These are phyloP conservation scores for Clavelina lepadiformis DNA, from an alignment of 23 tunicate genomes.

Conservation along the genomic window DNA sequence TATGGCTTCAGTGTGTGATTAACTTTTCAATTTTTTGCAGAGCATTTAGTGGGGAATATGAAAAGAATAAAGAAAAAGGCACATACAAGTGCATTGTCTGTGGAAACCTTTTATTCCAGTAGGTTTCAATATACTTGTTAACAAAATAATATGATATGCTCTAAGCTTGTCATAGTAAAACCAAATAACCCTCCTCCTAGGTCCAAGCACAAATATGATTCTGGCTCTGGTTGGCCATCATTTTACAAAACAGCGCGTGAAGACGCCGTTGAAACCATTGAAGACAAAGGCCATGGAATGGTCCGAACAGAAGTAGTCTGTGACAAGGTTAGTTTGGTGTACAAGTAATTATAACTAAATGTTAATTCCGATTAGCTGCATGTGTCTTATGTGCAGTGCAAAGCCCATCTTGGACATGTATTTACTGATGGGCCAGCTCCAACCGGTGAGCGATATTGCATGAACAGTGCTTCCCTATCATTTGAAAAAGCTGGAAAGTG, in stretches of 20 bases:
- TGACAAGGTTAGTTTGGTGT: constrained; percentile 58
- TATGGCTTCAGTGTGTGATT: too few relatives aligned
- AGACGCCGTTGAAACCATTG: constrained; percentile 32
- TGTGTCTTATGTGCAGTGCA: too few relatives aligned
- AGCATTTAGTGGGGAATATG: constrained; percentile 80
- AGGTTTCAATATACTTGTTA: constrained; percentile 10
- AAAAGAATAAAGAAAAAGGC: constrained; percentile 59
- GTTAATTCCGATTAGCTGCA: neutral
- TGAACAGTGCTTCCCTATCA: constrained; percentile 72
- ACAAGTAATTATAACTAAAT: neutral
- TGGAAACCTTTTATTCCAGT: constrained; percentile 70
- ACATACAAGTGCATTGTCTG: constrained; percentile 83
- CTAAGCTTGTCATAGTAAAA: too few relatives aligned
- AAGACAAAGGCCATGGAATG: constrained; percentile 65
- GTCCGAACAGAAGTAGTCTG: constrained; percentile 72
- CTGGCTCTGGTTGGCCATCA: constrained; percentile 98
- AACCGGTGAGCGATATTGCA: constrained; percentile 69
- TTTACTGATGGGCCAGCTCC: constrained; percentile 73
- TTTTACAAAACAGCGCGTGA: constrained; percentile 44
- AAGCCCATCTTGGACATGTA: constrained; percentile 77
- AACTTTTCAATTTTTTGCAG: constrained; percentile 24
- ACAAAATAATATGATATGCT: too few relatives aligned
- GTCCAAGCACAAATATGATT: constrained; percentile 84
- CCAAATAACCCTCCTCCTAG: too few relatives aligned
- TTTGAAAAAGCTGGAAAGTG: constrained; percentile 47